Conservation (phyloP, 1,140 invertebrate species). For the Metopolophium dirhodum region DNA sequence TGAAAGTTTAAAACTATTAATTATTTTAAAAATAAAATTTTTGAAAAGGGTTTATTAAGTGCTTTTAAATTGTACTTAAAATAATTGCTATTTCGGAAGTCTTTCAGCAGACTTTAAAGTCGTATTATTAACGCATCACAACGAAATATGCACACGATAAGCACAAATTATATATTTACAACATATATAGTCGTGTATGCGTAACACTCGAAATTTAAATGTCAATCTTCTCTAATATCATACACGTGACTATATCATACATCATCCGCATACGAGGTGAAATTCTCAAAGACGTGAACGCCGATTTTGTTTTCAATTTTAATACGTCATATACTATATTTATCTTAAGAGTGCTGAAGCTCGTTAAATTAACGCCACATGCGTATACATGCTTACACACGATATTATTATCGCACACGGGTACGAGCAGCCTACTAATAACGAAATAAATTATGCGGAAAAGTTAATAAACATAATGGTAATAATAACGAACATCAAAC, state of each 20-base stretch:
- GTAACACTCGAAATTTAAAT: not conserved
- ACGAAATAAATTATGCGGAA: conserved; percentile 13
- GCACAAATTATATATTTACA: not conserved
- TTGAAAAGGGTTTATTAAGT: not conserved
- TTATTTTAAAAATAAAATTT: not conserved
- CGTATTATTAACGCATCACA: not conserved
- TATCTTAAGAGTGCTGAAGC: not conserved
- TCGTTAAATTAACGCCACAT: not conserved
- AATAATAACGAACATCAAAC: no score
- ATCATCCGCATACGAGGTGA: not conserved
- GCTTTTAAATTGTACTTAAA: no score
- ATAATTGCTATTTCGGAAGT: no score
- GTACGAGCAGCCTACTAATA: not conserved
- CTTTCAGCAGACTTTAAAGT: not conserved
- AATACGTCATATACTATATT: not conserved
- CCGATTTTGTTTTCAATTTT: not conserved
- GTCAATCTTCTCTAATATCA: not conserved
- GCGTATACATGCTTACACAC: not conserved
- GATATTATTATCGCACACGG: not conserved
- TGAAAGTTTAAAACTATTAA: not conserved
- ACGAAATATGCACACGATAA: not conserved
- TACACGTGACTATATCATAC: not conserved
- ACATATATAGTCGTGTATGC: not conserved
- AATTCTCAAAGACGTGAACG: not conserved
- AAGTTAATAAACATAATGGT: not conserved